Evolutionary conservation across 2,797 vertebrate species (phyloP).

Genomic region (Gymnoscopelus braueri): DNA sequence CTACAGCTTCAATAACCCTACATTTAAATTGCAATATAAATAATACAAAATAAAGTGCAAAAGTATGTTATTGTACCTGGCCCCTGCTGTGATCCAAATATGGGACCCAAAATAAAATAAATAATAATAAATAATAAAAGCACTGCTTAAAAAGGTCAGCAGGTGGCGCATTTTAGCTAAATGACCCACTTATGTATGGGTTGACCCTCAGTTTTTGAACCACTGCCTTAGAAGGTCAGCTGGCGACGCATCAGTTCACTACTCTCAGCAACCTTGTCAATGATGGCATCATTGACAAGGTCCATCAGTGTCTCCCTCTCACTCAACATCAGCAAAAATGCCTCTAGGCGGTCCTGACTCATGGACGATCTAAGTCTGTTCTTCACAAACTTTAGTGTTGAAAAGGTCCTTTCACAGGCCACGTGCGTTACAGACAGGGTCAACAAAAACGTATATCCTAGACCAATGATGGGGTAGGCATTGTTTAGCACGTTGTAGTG

Average conservation of each 20-base stretch:
- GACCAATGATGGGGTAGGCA: conserved; percentile 33
- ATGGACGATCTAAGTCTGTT: conserved; percentile 12
- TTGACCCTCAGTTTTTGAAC: too few relatives aligned
- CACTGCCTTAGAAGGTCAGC: too few relatives aligned
- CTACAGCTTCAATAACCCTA: too few relatives aligned
- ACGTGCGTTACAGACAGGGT: conserved; percentile 27
- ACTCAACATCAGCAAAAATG: conserved; percentile 18
- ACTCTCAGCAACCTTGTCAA: conserved; percentile 21
- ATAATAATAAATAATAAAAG: too few relatives aligned
- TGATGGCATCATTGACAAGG: conserved; percentile 25
- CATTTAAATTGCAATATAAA: not conserved
- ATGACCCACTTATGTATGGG: too few relatives aligned
- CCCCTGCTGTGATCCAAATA: too few relatives aligned
- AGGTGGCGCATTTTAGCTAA: too few relatives aligned
- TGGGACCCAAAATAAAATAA: too few relatives aligned
- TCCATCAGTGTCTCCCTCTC: conserved; percentile 27
- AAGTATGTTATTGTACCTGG: too few relatives aligned
- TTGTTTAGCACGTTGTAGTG: conserved; percentile 25
- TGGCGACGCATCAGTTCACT: not conserved
- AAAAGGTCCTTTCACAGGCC: conserved; percentile 39
- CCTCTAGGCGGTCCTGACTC: conserved; percentile 15
- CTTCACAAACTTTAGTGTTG: conserved; percentile 21
- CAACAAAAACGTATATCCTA: conserved; percentile 34
- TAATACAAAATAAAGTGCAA: too few relatives aligned
- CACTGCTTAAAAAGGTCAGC: too few relatives aligned